Conservation (phyloP, 30 jellyfish, hydroid and myxozoan species). For the Turritopsis dohrnii region DNA sequence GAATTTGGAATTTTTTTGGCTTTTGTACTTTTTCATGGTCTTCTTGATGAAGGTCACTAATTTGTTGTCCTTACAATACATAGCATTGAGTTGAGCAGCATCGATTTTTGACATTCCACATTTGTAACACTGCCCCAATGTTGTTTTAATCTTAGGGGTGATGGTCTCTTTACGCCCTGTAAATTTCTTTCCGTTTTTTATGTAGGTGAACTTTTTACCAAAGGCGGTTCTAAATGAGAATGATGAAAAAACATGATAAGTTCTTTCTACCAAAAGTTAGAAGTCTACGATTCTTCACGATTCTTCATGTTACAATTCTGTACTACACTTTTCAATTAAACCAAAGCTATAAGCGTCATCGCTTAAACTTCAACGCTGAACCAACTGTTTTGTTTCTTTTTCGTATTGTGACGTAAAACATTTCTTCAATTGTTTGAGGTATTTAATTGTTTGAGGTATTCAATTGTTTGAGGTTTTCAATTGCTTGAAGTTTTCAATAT, state of each 20-base stretch:
- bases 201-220: background rate
- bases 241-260: background rate
- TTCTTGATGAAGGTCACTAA: background rate
- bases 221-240: background rate
- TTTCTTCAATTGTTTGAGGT: no score
- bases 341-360: no score
- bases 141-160: background rate
- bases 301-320: no score
- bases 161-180: background rate
- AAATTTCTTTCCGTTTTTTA: background rate
- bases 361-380: no score
- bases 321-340: no score
- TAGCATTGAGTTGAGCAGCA: background rate
- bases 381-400: no score
- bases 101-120: background rate
- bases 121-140: background rate
- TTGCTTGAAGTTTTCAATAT: no score
- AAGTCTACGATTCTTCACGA: no score
- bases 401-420: no score
- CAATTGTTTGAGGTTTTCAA: no score
- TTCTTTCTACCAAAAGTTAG: no score
- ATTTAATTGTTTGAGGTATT: no score
- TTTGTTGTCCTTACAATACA: background rate
- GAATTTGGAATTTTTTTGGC: background rate
- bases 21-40: background rate